phyloP scores from a whole-genome alignment of 2,797 vertebrate species.

The Crypturellus tataupa region DNA sequence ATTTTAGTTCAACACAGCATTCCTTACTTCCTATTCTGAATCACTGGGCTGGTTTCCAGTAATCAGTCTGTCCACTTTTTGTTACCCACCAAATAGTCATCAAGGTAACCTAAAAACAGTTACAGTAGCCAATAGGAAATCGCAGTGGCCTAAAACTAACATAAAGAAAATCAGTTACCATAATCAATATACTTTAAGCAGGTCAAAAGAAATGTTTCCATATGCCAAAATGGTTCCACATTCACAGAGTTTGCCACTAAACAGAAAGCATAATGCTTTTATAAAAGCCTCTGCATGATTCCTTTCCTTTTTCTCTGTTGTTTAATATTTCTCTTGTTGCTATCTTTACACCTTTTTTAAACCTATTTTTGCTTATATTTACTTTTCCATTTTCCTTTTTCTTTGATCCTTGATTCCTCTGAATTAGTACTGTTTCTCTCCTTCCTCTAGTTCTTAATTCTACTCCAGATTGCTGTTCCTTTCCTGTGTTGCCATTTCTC shows the following conservation, averaged over 20 bases:
- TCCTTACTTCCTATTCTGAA: background rate
- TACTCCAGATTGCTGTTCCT: background rate
- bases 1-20: constrained; percentile 2
- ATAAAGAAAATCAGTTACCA: constrained; percentile 78
- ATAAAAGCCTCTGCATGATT: constrained; percentile 36
- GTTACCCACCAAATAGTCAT: constrained; percentile 55
- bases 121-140: constrained; percentile 78
- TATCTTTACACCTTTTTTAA: constrained; percentile 54
- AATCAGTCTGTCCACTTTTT: constrained; percentile 55
- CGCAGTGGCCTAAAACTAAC: constrained; percentile 62
- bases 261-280: constrained; percentile 77
- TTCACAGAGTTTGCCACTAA: constrained; percentile 64
- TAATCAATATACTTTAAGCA: constrained; percentile 78
- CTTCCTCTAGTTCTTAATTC: background rate
- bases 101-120: constrained; percentile 67
- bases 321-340: background rate
- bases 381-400: constrained; percentile 30
- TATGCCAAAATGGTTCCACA: constrained; percentile 79
- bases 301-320: background rate
- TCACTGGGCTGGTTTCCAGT: constrained; percentile 29
- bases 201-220: constrained; percentile 78
- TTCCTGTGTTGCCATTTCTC: background rate
- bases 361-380: constrained; percentile 13
- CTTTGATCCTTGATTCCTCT: constrained; percentile 17
- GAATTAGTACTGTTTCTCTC: background rate